Evolutionary conservation across 2,797 vertebrate species (phyloP).

Genomic region (Acanthurus tractus): DNA sequence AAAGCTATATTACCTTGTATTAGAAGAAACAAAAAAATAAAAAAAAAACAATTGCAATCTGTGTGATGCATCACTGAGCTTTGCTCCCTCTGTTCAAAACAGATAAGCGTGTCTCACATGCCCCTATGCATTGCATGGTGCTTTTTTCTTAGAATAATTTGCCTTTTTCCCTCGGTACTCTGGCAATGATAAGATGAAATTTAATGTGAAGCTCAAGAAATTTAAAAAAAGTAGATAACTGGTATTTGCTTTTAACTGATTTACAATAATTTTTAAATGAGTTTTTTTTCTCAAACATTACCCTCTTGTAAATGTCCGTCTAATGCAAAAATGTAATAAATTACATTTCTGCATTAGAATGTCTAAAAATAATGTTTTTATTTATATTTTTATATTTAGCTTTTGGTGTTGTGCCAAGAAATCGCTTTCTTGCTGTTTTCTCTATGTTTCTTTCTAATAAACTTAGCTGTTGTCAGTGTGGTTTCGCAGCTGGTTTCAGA

Average conservation of each 20-base stretch:
- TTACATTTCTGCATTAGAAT: background rate
- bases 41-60: slow-evolving; percentile 45
- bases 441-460: background rate
- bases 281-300: background rate
- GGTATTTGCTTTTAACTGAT: background rate
- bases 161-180: background rate
- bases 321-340: background rate
- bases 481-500: background rate
- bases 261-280: background rate
- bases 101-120: slow-evolving; percentile 14
- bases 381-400: too few relatives aligned
- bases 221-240: background rate
- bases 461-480: background rate
- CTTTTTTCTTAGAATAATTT: slow-evolving; percentile 8
- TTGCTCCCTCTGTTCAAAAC: slow-evolving; percentile 13
- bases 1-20: slow-evolving; percentile 36
- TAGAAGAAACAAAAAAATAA: background rate
- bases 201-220: slow-evolving; percentile 6
- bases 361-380: too few relatives aligned
- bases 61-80: slow-evolving; percentile 42
- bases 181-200: background rate
- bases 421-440: background rate
- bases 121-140: background rate
- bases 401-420: background rate
- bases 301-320: background rate